Percentiles rank a stretch among this genome's conserved stretches.
Conservation (phyloP, 2,888 invertebrate genomes). For the Mesoligia furuncula region DNA sequence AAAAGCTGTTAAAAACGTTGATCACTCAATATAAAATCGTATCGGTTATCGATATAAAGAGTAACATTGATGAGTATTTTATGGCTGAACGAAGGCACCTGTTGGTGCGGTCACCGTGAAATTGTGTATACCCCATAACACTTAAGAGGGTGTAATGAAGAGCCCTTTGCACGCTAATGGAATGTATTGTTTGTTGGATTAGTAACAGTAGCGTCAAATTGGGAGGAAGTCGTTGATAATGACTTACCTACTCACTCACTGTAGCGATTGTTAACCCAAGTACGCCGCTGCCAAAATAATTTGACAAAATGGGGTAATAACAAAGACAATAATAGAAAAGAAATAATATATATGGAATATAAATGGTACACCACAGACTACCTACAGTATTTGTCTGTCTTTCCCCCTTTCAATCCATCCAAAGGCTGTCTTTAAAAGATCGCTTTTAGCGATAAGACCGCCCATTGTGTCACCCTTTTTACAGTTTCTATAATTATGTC, state of each 20-base stretch:
- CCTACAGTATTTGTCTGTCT: no score
- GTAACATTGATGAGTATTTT: constrained; percentile 58
- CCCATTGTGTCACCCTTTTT: no score
- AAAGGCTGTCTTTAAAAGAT: no score
- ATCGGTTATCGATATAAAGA: constrained; percentile 54
- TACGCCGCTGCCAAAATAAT: not conserved
- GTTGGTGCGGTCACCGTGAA: constrained; percentile 72
- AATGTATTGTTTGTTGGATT: constrained; percentile 21
- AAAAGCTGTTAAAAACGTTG: constrained; percentile 11
- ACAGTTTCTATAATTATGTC: no score
- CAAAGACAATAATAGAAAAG: no score
- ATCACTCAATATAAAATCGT: constrained; percentile 46
- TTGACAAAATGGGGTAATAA: not conserved
- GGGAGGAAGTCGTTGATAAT: not conserved
- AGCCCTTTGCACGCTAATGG: constrained; percentile 36
- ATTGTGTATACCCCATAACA: constrained; percentile 54
- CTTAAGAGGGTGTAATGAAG: constrained; percentile 46
- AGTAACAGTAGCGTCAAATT: not conserved
- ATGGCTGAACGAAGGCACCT: constrained; percentile 70
- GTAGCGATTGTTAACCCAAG: no score
- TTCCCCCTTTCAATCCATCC: no score
- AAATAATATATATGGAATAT: no score
- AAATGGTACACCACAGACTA: no score
- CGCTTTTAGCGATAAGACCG: no score
- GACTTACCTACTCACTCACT: not conserved